These are phyloP conservation scores for Squalus acanthias DNA, from an alignment of 2,797 vertebrate genomes.

Conservation along the genomic window DNA sequence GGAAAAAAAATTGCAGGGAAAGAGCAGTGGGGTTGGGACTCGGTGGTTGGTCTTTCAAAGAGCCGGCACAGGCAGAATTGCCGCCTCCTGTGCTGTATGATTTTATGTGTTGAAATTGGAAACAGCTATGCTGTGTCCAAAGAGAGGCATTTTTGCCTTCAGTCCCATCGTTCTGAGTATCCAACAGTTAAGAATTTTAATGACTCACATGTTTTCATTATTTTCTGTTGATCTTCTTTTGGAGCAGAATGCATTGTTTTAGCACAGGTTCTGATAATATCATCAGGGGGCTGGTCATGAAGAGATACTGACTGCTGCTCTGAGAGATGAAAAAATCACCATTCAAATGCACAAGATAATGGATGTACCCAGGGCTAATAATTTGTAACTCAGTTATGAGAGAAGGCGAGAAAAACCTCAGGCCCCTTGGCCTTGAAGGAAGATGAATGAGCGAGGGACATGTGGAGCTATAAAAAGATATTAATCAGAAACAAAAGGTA, in stretches of 20 bases:
- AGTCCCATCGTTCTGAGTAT: neutral
- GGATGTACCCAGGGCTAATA: neutral
- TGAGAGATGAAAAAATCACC: neutral
- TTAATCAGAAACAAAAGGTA: neutral
- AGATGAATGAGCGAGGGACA: neutral
- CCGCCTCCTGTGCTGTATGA: neutral
- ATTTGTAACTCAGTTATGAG: neutral
- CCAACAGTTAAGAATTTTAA: neutral
- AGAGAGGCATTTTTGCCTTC: neutral
- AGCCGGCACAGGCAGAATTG: neutral
- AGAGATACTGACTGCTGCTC: neutral
- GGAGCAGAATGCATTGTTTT: neutral
- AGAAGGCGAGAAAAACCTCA: neutral
- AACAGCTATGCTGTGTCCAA: neutral
- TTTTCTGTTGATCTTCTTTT: constrained; percentile 3
- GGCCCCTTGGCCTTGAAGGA: neutral
- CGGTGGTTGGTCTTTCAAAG: neutral
- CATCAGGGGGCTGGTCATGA: neutral
- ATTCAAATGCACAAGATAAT: neutral
- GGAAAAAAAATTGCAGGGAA: neutral
- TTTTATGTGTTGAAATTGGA: neutral
- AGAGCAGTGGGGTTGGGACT: neutral
- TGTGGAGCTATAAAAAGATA: neutral
- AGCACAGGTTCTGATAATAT: neutral
- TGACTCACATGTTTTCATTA: neutral